Conservation (phyloP, 2,113 vertebrate species). For the Etheostoma spectabile region DNA sequence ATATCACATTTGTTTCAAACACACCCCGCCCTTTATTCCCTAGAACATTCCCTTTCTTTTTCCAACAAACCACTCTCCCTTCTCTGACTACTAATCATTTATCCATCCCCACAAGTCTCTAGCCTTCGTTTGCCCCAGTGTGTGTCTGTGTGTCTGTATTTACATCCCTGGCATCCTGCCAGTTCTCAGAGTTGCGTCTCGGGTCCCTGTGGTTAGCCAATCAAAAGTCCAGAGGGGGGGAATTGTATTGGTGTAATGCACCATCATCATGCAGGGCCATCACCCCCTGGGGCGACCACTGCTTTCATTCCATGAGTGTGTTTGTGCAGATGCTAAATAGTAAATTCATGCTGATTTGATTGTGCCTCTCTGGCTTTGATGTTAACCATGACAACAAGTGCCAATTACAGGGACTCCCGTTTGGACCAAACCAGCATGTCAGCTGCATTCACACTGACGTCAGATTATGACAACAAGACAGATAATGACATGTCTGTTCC, state of each 20-base stretch:
- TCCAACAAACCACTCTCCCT: background rate
- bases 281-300: constrained; percentile 1
- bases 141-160: constrained; percentile 1
- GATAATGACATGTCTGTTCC: constrained; percentile 19
- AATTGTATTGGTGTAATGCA: constrained; percentile 23
- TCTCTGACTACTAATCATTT: background rate
- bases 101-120: background rate
- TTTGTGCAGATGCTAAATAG: constrained; percentile 8
- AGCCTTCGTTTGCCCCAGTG: background rate
- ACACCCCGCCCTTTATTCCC: background rate
- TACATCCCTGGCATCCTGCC: constrained; percentile 41
- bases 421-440: constrained; percentile 29
- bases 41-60: background rate
- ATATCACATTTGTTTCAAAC: background rate
- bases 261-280: constrained; percentile 27
- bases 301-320: constrained; percentile 28
- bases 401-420: constrained; percentile 38
- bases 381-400: constrained; percentile 50
- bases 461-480: constrained; percentile 25
- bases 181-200: constrained; percentile 2
- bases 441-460: constrained; percentile 9
- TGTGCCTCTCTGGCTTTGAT: constrained; percentile 23
- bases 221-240: constrained; percentile 47
- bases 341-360: constrained; percentile 27
- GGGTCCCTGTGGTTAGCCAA: constrained; percentile 3